phyloP scores from a whole-genome alignment of 2,113 vertebrate species.

The Craseonycteris thonglongyai region DNA sequence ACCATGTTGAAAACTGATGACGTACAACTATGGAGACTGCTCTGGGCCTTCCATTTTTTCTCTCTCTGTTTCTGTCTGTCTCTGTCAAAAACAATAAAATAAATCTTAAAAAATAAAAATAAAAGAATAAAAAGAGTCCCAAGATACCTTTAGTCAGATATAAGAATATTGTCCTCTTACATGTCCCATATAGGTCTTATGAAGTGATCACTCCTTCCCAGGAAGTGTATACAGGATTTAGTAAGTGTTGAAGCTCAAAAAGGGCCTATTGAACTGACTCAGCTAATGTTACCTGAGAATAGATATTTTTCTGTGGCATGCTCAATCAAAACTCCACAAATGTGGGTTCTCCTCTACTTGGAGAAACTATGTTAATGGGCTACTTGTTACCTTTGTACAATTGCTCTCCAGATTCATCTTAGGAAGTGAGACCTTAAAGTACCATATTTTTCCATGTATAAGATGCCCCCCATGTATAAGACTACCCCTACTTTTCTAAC shows the following conservation, averaged over 20 bases:
- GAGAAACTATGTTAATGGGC: not conserved
- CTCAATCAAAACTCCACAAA: not conserved
- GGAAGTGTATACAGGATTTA: not conserved
- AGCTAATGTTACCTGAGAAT: not conserved
- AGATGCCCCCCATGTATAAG: too few species aligned
- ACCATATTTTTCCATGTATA: too few species aligned
- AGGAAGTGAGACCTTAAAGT: not conserved
- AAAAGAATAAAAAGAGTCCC: constrained; percentile 9
- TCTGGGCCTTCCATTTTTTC: too few species aligned
- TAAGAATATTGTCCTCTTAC: not conserved
- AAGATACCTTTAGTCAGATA: constrained; percentile 29
- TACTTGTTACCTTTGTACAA: not conserved
- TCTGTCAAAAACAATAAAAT: too few species aligned
- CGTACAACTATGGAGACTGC: too few species aligned
- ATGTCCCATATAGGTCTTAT: not conserved
- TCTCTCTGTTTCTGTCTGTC: too few species aligned
- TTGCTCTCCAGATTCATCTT: not conserved
- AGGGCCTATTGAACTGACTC: not conserved
- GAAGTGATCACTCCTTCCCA: not conserved
- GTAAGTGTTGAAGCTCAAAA: not conserved
- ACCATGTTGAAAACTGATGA: too few species aligned
- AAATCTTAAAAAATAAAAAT: too few species aligned
- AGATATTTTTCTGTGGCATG: not conserved
- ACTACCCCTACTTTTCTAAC: too few species aligned
- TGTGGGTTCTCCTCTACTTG: not conserved